phyloP scores from a whole-genome alignment of 2,797 vertebrate species.

The Danio jaintianensis region DNA sequence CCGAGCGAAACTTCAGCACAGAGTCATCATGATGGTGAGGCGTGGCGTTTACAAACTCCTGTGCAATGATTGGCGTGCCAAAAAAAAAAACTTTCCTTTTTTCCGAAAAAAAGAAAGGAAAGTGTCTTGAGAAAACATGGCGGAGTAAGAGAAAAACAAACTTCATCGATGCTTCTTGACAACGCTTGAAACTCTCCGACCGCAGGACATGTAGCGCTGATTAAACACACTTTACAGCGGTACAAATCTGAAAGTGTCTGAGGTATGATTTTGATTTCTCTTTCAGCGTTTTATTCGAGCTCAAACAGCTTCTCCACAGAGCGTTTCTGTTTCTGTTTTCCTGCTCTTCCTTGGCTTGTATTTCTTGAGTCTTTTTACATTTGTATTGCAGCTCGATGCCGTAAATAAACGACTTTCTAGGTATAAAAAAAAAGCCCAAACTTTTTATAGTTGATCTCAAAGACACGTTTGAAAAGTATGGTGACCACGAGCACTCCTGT shows the following conservation, averaged over 20 bases:
- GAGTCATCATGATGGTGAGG: slow-evolving; percentile 17
- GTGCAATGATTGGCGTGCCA: slow-evolving; percentile 38
- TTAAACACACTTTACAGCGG: not conserved
- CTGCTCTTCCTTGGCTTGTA: not conserved
- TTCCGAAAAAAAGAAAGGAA: slow-evolving; percentile 5
- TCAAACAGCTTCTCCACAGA: not conserved
- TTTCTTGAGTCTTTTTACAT: not conserved
- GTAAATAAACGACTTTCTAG: not conserved
- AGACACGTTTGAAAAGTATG: not conserved
- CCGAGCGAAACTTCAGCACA: not conserved
- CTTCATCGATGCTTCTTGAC: not conserved
- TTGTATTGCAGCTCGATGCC: not conserved
- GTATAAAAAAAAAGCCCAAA: not conserved
- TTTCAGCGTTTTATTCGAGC: not conserved
- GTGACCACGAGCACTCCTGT: not conserved
- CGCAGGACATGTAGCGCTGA: slow-evolving; percentile 22
- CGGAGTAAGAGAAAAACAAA: slow-evolving; percentile 26
- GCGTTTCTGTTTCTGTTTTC: not conserved
- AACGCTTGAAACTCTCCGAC: not conserved
- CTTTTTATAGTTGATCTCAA: not conserved
- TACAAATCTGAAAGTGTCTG: slow-evolving; percentile 23
- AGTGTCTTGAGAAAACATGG: slow-evolving; percentile 56
- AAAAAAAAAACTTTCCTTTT: not conserved
- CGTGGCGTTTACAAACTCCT: slow-evolving; percentile 29
- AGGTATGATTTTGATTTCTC: slow-evolving; percentile 27